These are phyloP conservation scores for Cyrtonyx montezumae DNA, from an alignment of 2,113 vertebrate species.

Conservation along the genomic window DNA sequence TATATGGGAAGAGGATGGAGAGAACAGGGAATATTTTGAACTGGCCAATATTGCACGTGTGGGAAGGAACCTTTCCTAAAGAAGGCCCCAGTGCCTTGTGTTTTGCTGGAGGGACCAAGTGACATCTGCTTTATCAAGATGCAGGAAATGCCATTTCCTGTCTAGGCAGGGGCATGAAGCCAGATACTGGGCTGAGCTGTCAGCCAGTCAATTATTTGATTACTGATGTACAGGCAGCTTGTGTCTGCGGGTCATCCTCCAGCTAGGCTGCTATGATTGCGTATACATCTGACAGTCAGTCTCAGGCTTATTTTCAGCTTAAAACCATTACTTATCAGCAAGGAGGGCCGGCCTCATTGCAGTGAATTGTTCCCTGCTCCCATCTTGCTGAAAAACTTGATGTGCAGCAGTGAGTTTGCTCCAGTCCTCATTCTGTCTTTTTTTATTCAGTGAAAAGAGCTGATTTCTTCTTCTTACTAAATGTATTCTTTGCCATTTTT, in stretches of 20 bases:
- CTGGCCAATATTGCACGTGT: neutral
- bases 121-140: conserved; percentile 55
- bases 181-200: conserved; percentile 39
- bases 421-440: neutral
- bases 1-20: neutral
- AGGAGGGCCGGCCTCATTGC: neutral
- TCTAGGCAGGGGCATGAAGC: conserved; percentile 23
- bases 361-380: neutral
- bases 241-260: neutral
- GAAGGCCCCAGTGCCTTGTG: neutral
- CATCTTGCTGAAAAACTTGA: neutral
- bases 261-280: conserved; percentile 7
- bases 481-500: neutral
- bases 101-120: conserved; percentile 38
- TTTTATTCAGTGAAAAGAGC: neutral
- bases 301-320: conserved; percentile 6
- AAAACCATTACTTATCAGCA: neutral
- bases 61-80: neutral
- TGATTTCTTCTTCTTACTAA: neutral
- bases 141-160: conserved; percentile 35
- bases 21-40: neutral
- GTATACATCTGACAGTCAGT: conserved; percentile 7
- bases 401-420: neutral
- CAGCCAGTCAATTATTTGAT: conserved; percentile 54
- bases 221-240: conserved; percentile 29